Evolutionary conservation across 2,113 vertebrate genomes (phyloP).

Genomic region (Mungos mungo): DNA sequence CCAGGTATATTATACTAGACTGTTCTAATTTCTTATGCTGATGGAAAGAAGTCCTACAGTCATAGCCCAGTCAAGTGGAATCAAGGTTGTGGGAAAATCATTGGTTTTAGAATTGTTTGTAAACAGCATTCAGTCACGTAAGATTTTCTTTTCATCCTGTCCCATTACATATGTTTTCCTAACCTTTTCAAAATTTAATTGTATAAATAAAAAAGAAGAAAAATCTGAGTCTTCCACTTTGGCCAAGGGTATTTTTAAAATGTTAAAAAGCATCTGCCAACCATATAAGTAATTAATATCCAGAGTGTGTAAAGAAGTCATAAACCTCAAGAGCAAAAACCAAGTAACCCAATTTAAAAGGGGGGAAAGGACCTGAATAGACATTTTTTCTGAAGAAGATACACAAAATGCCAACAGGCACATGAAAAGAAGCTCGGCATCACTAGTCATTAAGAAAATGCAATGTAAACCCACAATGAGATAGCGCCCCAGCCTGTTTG

Average conservation of each 20-base stretch:
- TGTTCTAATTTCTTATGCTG: neutral
- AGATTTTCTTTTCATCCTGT: neutral
- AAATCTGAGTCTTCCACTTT: neutral
- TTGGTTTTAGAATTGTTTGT: neutral
- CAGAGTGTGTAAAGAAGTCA: neutral
- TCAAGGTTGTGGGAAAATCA: neutral
- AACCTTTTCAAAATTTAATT: neutral
- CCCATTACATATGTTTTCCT: neutral
- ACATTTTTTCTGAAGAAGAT: neutral
- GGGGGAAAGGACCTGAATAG: neutral
- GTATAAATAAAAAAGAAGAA: neutral
- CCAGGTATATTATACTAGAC: neutral
- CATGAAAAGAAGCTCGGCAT: neutral
- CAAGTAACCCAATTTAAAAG: neutral
- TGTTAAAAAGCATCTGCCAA: neutral
- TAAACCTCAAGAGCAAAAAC: neutral
- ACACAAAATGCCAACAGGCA: neutral
- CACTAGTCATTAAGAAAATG: neutral
- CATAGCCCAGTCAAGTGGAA: neutral
- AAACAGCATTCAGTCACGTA: neutral
- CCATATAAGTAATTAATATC: neutral
- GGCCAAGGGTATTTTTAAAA: neutral
- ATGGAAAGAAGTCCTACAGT: neutral
- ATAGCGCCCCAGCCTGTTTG: neutral
- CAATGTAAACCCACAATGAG: neutral